phyloP scores from a whole-genome alignment of 2,113 vertebrate species.

The Pogona vitticeps region DNA sequence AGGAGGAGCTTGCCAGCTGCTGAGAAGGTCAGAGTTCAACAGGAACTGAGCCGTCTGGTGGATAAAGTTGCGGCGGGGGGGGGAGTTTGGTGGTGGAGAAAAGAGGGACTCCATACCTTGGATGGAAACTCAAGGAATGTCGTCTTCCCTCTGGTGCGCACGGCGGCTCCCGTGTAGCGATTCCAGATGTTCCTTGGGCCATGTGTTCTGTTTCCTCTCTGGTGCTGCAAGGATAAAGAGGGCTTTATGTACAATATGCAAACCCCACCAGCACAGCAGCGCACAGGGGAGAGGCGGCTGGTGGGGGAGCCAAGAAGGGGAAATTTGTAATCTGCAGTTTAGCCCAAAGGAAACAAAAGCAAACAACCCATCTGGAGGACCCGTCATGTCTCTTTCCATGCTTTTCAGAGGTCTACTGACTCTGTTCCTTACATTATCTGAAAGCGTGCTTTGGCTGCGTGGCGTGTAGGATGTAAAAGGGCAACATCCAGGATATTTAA shows the following conservation, averaged over 20 bases:
- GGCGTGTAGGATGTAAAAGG: not conserved
- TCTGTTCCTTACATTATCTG: not conserved
- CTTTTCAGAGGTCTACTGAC: not conserved
- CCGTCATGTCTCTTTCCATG: not conserved
- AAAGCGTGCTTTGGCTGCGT: too few species aligned
- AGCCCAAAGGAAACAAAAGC: not conserved
- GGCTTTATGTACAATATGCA: slow-evolving; percentile 60
- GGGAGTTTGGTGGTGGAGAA: slow-evolving; percentile 20
- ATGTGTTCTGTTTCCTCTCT: slow-evolving; percentile 71
- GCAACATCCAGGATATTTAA: not conserved
- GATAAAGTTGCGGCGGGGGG: slow-evolving; percentile 75
- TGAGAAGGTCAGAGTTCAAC: slow-evolving; percentile 88
- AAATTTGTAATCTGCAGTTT: not conserved
- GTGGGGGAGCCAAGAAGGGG: not conserved
- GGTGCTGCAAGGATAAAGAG: slow-evolving; percentile 79
- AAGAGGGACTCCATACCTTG: slow-evolving; percentile 81
- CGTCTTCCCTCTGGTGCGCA: slow-evolving; percentile 78
- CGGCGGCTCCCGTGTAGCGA: slow-evolving; percentile 80
- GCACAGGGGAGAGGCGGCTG: not conserved
- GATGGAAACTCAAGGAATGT: slow-evolving; percentile 86
- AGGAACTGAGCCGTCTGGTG: slow-evolving; percentile 81
- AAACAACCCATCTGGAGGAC: not conserved
- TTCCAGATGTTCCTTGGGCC: slow-evolving; percentile 93
- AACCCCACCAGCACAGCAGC: not conserved
- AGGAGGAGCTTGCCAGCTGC: slow-evolving; percentile 85